Percentiles rank a stretch among this genome's conserved stretches.
Conservation (phyloP, 2,888 invertebrate genomes). For the Chloromyia formosa region DNA sequence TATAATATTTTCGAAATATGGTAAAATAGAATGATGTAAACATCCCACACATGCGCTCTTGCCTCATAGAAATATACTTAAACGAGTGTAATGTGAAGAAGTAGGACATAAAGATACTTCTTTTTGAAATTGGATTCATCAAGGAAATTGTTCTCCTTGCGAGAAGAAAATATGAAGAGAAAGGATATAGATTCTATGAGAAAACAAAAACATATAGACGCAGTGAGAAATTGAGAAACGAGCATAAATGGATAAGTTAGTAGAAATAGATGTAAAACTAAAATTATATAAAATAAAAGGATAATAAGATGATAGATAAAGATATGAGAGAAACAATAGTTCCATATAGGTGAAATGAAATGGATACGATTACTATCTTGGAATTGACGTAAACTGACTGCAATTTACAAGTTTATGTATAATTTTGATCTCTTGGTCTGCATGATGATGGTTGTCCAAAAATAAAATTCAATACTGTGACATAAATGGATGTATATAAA, state of each 20-base stretch:
- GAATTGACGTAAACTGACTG: too few relatives aligned
- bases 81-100: not conserved
- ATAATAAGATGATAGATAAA: slow-evolving; percentile 18
- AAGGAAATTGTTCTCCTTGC: not conserved
- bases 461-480: too few relatives aligned
- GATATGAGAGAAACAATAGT: slow-evolving; percentile 4
- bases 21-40: slow-evolving; percentile 7
- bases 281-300: slow-evolving; percentile 28
- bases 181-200: too few relatives aligned
- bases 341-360: slow-evolving; percentile 15
- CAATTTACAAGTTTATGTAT: too few relatives aligned
- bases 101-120: not conserved
- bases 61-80: slow-evolving; percentile 62
- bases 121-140: not conserved
- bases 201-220: slow-evolving; percentile 41
- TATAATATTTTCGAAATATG: not conserved
- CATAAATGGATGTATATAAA: not conserved
- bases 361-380: slow-evolving; percentile 10
- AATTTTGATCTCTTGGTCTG: too few relatives aligned
- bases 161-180: slow-evolving; percentile 36
- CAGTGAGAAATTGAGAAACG: slow-evolving; percentile 42
- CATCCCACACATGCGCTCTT: slow-evolving; percentile 66
- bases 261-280: slow-evolving; percentile 32
- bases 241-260: slow-evolving; percentile 44
- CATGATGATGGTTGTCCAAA: too few relatives aligned